These are phyloP conservation scores for Falco berigora DNA, from an alignment of 2,797 vertebrate species.

Conservation along the genomic window DNA sequence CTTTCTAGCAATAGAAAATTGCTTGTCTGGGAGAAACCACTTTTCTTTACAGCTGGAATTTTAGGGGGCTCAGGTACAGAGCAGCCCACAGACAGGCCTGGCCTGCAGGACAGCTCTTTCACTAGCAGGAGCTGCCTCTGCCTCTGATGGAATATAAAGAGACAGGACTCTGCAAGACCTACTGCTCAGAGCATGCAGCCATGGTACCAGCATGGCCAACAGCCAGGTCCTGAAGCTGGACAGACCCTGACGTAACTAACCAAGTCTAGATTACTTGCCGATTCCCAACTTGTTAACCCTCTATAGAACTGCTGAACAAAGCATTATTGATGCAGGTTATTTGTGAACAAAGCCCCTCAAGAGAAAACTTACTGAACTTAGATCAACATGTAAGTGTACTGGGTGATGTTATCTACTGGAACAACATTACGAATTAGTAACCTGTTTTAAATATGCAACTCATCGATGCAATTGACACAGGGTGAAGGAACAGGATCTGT, in stretches of 20 bases:
- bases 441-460: background rate
- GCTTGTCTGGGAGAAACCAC: background rate
- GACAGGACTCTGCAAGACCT: background rate
- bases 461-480: background rate
- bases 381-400: background rate
- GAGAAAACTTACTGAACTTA: background rate
- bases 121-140: background rate
- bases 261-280: background rate
- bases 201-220: accelerated
- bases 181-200: background rate
- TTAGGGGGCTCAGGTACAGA: background rate
- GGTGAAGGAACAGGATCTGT: background rate
- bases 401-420: background rate
- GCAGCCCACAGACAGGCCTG: background rate
- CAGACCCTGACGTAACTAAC: background rate
- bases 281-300: background rate
- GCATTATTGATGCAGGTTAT: background rate
- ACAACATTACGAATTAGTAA: background rate
- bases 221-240: background rate
- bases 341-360: background rate
- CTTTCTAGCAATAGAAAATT: background rate
- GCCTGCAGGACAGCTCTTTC: background rate
- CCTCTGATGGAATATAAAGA: background rate
- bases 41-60: background rate
- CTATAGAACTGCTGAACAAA: background rate